A percentile compares a stretch with the other conserved stretches of the same genome.
Evolutionary conservation across 2,113 vertebrate species (phyloP).

Genomic region (Sciurus niger): DNA sequence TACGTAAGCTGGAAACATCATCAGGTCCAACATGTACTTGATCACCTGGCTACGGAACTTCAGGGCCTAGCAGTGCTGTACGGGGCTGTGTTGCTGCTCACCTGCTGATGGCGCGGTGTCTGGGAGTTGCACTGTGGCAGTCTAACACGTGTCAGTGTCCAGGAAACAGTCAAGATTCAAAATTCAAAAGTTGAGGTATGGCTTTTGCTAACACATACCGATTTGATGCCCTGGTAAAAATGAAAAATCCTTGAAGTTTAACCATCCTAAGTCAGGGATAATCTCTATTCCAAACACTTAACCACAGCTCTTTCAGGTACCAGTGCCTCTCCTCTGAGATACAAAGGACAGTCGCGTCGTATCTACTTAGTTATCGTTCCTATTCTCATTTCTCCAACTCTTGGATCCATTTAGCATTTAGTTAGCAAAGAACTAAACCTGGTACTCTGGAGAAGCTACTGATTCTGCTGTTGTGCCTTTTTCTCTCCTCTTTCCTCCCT

Average conservation of each 20-base stretch:
- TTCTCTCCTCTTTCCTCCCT: background rate
- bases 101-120: background rate
- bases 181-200: background rate
- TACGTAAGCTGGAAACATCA: background rate
- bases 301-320: background rate
- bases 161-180: background rate
- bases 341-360: background rate
- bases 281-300: background rate
- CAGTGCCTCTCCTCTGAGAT: background rate
- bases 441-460: background rate
- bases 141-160: too few species aligned
- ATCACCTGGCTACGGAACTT: background rate
- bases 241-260: background rate
- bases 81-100: background rate
- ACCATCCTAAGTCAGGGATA: background rate
- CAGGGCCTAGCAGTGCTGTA: background rate
- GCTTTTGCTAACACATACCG: background rate
- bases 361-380: conserved; percentile 43
- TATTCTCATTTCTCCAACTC: conserved; percentile 13
- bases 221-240: background rate
- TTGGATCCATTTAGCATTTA: conserved; percentile 3
- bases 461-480: background rate
- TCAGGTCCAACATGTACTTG: background rate
- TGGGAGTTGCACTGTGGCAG: background rate
- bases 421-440: background rate